Percentiles rank a stretch among this genome's conserved stretches.
phyloP scores from a whole-genome alignment of 2,113 vertebrate genomes.

The Gracilinanus agilis region DNA sequence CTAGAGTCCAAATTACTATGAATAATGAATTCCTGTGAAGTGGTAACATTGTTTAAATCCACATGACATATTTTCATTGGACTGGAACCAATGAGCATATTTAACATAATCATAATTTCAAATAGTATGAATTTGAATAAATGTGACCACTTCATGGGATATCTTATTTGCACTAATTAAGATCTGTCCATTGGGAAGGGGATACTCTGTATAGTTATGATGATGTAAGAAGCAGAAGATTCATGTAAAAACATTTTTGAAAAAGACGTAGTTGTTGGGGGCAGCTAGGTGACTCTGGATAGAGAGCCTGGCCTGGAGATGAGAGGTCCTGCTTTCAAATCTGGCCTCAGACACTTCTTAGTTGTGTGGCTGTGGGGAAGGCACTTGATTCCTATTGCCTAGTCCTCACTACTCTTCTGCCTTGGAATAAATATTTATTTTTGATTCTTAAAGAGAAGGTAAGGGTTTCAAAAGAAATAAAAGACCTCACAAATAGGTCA shows the following conservation, averaged over 20 bases:
- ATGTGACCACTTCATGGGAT: background rate
- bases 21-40: background rate
- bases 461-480: too few species aligned
- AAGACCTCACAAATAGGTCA: background rate
- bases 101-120: background rate
- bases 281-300: too few species aligned
- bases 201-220: background rate
- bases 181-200: background rate
- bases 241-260: background rate
- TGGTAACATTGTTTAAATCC: background rate
- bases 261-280: background rate
- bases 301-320: too few species aligned
- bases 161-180: background rate
- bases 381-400: too few species aligned
- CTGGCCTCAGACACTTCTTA: too few species aligned
- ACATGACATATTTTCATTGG: background rate
- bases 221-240: background rate
- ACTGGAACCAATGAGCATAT: background rate
- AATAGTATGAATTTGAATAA: background rate
- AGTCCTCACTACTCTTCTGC: too few species aligned
- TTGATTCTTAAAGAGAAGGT: too few species aligned
- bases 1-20: background rate
- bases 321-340: too few species aligned
- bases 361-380: too few species aligned
- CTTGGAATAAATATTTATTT: too few species aligned